A percentile compares a stretch with the other conserved stretches of the same genome.
Conservation (phyloP, 2,113 vertebrate species). For the Macquaria australasica region DNA sequence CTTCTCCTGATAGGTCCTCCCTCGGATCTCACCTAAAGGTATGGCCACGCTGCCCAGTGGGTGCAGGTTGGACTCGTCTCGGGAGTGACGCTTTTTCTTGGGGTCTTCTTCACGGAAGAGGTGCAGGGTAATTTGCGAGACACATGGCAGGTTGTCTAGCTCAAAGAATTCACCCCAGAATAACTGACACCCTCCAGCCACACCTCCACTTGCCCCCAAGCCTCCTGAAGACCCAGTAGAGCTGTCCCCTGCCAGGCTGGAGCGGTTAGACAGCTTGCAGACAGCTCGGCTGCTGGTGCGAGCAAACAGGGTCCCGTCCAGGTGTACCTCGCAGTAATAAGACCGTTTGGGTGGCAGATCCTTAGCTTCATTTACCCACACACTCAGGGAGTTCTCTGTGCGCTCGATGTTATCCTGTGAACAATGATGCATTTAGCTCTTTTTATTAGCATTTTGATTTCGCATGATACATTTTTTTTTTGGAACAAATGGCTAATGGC, state of each 20-base stretch:
- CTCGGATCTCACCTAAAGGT: conserved; percentile 80
- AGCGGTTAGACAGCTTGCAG: conserved; percentile 72
- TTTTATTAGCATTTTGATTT: conserved; percentile 3
- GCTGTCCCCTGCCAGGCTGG: conserved; percentile 79
- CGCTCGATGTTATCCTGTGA: conserved; percentile 90
- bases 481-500: background rate
- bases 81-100: conserved; percentile 85
- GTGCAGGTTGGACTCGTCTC: conserved; percentile 74
- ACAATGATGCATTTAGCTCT: background rate
- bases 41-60: conserved; percentile 86
- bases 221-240: conserved; percentile 56
- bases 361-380: conserved; percentile 95
- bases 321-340: conserved; percentile 90
- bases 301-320: conserved; percentile 90
- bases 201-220: conserved; percentile 61
- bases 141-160: conserved; percentile 89
- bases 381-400: conserved; percentile 89
- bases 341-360: conserved; percentile 86
- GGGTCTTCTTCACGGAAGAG: conserved; percentile 87
- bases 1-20: conserved; percentile 86
- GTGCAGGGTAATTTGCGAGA: conserved; percentile 87
- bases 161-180: conserved; percentile 93
- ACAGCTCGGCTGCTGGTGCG: conserved; percentile 87
- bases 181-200: conserved; percentile 77
- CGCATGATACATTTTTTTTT: background rate